A percentile compares a stretch with the other conserved stretches of the same genome.
These are phyloP conservation scores for Trialeurodes vaporariorum DNA, from an alignment of 1,140 invertebrate species.

Conservation along the genomic window DNA sequence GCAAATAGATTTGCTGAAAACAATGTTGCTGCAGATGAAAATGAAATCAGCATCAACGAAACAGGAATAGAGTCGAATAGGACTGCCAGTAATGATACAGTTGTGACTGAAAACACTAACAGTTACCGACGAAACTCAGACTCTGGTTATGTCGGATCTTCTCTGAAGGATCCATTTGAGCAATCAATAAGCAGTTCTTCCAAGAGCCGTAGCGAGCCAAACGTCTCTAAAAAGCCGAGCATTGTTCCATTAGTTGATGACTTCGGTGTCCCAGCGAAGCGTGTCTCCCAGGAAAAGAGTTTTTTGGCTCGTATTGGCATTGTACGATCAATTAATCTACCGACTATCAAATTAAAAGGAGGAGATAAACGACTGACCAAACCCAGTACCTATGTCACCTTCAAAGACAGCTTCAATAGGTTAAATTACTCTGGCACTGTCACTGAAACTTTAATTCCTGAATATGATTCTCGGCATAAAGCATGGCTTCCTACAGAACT, in stretches of 20 bases:
- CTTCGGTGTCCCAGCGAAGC: background rate
- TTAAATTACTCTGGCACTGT: background rate
- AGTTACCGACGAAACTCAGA: background rate
- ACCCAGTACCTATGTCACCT: background rate
- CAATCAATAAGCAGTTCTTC: background rate
- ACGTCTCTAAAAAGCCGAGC: background rate
- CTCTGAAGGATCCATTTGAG: background rate
- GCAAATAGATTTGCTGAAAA: no score
- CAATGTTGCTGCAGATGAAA: background rate
- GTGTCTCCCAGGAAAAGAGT: background rate
- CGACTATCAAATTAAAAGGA: background rate
- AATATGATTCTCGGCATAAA: background rate
- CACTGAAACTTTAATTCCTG: background rate
- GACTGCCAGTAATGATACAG: no score
- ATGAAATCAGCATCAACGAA: no score
- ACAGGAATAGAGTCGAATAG: background rate
- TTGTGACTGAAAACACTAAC: background rate
- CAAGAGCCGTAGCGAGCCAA: background rate
- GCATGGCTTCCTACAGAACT: background rate
- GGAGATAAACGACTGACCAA: background rate
- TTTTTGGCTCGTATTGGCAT: background rate
- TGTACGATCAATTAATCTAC: background rate
- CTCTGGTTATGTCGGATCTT: background rate
- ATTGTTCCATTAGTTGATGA: background rate
- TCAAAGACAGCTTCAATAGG: background rate